phyloP scores from a whole-genome alignment of 2,797 vertebrate species.

The Periophthalmus magnuspinnatus region DNA sequence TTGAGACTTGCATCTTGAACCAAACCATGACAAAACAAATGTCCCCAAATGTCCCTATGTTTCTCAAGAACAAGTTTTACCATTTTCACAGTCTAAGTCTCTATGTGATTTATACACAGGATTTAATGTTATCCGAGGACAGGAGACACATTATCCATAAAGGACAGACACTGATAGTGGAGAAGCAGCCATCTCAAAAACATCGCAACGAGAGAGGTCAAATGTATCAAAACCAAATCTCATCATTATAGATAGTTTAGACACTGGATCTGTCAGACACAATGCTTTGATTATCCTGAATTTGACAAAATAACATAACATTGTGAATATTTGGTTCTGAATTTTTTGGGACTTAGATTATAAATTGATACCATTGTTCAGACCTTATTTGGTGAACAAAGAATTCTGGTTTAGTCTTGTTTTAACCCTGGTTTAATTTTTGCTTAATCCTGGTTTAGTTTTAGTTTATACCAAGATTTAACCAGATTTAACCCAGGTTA shows the following conservation, averaged over 20 bases:
- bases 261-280: constrained; percentile 19
- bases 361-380: too few relatives aligned
- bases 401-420: not conserved
- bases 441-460: too few relatives aligned
- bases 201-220: not conserved
- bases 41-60: not conserved
- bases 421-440: too few relatives aligned
- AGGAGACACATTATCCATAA: not conserved
- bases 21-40: not conserved
- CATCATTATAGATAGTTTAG: constrained; percentile 37
- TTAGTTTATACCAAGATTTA: too few relatives aligned
- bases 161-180: not conserved
- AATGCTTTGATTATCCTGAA: not conserved
- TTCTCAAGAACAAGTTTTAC: not conserved
- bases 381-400: too few relatives aligned
- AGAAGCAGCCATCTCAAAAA: not conserved
- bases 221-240: constrained; percentile 35
- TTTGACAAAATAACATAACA: not conserved
- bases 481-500: too few relatives aligned
- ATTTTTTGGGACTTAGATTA: too few relatives aligned
- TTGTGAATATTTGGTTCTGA: too few relatives aligned
- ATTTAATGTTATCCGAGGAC: not conserved
- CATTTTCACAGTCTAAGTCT: not conserved
- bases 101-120: not conserved
- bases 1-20: too few relatives aligned